Evolutionary conservation across 2,797 vertebrate species (phyloP), one percentile per base, ranked within the genome.

Genomic region (Pseudotriccus pelzelni): DNA sequence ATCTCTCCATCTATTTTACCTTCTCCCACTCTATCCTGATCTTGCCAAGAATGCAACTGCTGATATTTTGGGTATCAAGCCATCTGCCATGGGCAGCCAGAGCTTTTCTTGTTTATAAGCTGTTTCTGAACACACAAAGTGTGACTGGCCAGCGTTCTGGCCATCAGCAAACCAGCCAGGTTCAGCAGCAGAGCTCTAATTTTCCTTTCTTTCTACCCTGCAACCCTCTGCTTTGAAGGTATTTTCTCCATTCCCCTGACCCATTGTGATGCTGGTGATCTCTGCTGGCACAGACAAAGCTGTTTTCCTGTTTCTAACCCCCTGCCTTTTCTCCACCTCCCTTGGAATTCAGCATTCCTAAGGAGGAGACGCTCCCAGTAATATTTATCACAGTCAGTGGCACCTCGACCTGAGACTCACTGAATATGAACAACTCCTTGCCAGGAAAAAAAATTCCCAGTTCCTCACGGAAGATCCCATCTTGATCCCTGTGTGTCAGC

Each of bases 211-310:
- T 59, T 11, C 22, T 34, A 34, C 12, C 56, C 76, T 27, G 43
- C 7, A 58, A 19, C 47, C 6, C 21, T 37, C 20, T 78, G 46
- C 37, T 89, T 70, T 44, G 47, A 49, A 87, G 39, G 0, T 1
- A 7, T 56, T 62, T 56, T n/a, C n/a, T 39, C 58, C 37, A 21
- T 52, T 25, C 43, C 49, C 34, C 46, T 34, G 39, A 34, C 21
- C 18, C 25, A 10, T 27, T 7, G 41, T 0, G 2, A 44, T 3
- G 12, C 6, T 34, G 37, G 22, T 15, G 37, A 62, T 37, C 0
- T 0, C 76, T 53, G 34, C 30, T 78, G 79, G 32, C 52, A 63
- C 9, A 36, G 21, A 52, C 8, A 64, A 63, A 63, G 24, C 68
- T 32, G 34, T 50, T 63, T 58, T 46, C 27, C 34, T 67, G 34